Base-by-base conservation (phyloP, 2,888 invertebrate species). In the Drosophila falleni region DNA sequence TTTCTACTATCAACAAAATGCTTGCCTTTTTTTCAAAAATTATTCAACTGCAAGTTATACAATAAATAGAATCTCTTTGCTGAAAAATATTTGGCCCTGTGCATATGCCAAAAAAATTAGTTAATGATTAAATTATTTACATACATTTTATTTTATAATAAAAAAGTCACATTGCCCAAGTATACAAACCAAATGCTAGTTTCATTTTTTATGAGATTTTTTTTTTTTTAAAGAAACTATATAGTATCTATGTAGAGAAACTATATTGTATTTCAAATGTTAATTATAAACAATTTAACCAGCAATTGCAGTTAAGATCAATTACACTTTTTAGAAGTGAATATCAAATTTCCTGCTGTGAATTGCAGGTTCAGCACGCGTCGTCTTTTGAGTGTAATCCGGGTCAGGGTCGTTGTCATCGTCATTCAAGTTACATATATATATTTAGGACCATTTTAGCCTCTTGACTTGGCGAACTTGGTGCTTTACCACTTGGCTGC, bases 331-430 rank as follows among this genome's bases (percentile, higher is more conserved):
- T 23, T n/a, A 8, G 15, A 8, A 31, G 5, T 31, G 9, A 9
- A 26, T 54, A 54, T 44, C 33, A 15, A 15, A 56, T 33, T 33
- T 35, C 19, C 19, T 16, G 42, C 31, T 19, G 15, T 53, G 8
- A 31, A 42, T 23, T 39, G 15, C 31, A 19, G 33, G n/a, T 26
- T 42, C 10, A 39, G 11, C 47, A 37, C 13, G 23, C 44, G n/a
- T 44, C 10, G 8, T 9, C 5, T 6, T 6, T 16, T 8, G 31
- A 49, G 49, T 33, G 33, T 9, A n/a, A 50, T 19, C 4, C 8
- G 8, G 13, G 23, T 71, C 82, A 87, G 58, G 87, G 85, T 72
- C 79, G 63, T 63, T 71, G 62, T 64, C 67, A 46, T 51, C 51
- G 23, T 67, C 61, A 59, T 51, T 31, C 44, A 53, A 42, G 33